Evolutionary conservation across 2,797 vertebrate genomes (phyloP).

Genomic region (Gadopsis marmoratus): DNA sequence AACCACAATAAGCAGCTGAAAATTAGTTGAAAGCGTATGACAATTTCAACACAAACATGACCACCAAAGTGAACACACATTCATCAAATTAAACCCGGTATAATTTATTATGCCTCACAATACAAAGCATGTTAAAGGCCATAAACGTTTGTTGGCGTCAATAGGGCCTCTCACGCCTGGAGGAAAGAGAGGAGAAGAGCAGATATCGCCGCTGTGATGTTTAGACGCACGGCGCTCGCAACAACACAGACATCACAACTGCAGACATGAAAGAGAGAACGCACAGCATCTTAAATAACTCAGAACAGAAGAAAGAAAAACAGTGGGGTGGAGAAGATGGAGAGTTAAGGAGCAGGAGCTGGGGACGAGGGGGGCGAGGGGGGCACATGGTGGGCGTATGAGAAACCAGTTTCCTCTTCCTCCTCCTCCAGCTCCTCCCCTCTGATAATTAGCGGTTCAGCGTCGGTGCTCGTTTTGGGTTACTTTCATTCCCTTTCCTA

Average conservation of each 20-base stretch:
- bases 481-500: constrained; percentile 72
- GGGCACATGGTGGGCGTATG: constrained; percentile 54
- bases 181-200: constrained; percentile 27
- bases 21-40: constrained; percentile 43
- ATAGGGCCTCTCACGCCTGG: neutral
- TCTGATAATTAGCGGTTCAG: constrained; percentile 69
- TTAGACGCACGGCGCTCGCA: constrained; percentile 26
- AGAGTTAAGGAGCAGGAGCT: constrained; percentile 25
- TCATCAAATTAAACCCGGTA: constrained; percentile 29
- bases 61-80: constrained; percentile 62
- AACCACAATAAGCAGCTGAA: constrained; percentile 50
- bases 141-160: constrained; percentile 37
- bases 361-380: constrained; percentile 14
- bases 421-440: constrained; percentile 7
- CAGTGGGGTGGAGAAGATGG: constrained; percentile 32
- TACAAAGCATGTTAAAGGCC: constrained; percentile 15
- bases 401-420: constrained; percentile 29
- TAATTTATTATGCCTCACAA: constrained; percentile 46
- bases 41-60: constrained; percentile 45
- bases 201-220: constrained; percentile 30
- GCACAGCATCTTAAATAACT: constrained; percentile 56
- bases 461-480: constrained; percentile 62
- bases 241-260: constrained; percentile 23
- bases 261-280: constrained; percentile 51
- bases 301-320: constrained; percentile 37